Conservation (phyloP, 2,888 invertebrate genomes). For the Aspidiotus rigidus region DNA sequence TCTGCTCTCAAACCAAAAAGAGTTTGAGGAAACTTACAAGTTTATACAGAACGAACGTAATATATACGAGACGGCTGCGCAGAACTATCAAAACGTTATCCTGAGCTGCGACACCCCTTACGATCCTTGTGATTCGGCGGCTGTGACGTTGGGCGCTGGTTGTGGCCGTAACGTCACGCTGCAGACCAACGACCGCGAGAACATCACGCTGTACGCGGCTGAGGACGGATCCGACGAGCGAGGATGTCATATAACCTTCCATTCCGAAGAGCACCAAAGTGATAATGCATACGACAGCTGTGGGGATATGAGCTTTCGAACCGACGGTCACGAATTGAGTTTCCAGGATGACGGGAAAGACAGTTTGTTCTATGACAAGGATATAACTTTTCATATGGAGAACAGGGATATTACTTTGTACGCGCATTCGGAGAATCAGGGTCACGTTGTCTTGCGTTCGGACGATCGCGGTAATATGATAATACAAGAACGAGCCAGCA, state of each 20-base stretch:
- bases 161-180: conserved; percentile 13
- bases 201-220: conserved; percentile 21
- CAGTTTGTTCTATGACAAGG: conserved; percentile 19
- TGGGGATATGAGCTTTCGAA: conserved; percentile 12
- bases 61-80: conserved; percentile 18
- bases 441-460: conserved; percentile 28
- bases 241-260: conserved; percentile 21
- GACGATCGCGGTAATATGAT: conserved; percentile 26
- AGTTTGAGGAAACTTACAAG: conserved; percentile 29
- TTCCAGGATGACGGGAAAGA: neutral
- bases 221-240: conserved; percentile 19
- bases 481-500: conserved; percentile 12
- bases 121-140: neutral
- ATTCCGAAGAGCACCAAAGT: conserved; percentile 11
- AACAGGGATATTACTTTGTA: conserved; percentile 23
- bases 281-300: conserved; percentile 7
- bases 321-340: neutral
- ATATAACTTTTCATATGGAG: conserved; percentile 26
- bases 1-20: conserved; percentile 19
- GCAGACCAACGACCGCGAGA: conserved; percentile 10
- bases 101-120: conserved; percentile 6
- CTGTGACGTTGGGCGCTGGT: conserved; percentile 1
- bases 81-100: conserved; percentile 22
- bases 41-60: conserved; percentile 12
- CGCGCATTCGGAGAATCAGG: conserved; percentile 28